Conservation (phyloP, 2,888 invertebrate genomes). For the Himalopsyche anomala region DNA sequence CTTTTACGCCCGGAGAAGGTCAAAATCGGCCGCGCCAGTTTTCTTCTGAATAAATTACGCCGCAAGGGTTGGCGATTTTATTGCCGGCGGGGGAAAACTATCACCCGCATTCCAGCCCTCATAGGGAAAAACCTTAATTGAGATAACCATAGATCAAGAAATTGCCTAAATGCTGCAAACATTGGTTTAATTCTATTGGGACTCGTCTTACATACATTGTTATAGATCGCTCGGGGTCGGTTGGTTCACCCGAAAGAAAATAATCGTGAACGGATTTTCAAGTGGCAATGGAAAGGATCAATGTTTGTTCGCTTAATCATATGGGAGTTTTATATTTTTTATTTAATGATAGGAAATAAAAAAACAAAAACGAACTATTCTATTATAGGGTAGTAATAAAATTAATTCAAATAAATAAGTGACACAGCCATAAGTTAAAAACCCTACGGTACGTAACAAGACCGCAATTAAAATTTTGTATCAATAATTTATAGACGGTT, state of each 20-base stretch:
- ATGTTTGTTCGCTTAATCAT: too few relatives aligned
- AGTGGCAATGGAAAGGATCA: not conserved
- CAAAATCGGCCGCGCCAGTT: not conserved
- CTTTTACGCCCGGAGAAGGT: constrained; percentile 10
- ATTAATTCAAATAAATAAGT: too few relatives aligned
- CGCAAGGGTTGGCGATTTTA: not conserved
- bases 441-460: too few relatives aligned
- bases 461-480: too few relatives aligned
- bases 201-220: not conserved
- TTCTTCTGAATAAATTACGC: constrained; percentile 12
- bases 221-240: not conserved
- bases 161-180: not conserved
- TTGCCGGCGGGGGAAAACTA: constrained; percentile 1
- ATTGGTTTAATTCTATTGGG: not conserved
- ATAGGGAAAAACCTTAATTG: constrained; percentile 1
- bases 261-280: not conserved
- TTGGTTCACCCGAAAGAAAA: not conserved
- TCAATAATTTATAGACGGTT: too few relatives aligned
- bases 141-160: constrained; percentile 21
- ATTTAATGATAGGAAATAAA: too few relatives aligned
- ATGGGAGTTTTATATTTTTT: too few relatives aligned
- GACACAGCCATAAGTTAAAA: too few relatives aligned
- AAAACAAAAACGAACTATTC: too few relatives aligned
- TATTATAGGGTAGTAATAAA: too few relatives aligned
- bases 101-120: not conserved